Evolutionary conservation across 2,888 invertebrate species (phyloP).

Genomic region (Muscina levida): DNA sequence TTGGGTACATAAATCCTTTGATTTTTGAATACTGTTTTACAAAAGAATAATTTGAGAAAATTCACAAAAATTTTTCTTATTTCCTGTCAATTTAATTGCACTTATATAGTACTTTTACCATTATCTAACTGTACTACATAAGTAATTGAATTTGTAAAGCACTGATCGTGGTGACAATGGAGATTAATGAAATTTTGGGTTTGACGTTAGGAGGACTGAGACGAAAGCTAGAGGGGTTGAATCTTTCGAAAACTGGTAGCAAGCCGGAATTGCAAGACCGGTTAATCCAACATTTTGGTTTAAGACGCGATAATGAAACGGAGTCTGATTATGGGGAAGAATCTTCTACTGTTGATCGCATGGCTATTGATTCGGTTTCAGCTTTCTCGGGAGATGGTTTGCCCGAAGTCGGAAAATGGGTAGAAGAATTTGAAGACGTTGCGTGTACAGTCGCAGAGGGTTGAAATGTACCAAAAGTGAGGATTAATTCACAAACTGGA

Average conservation of each 20-base stretch:
- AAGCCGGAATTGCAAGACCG: constrained; percentile 34
- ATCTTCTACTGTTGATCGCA: not conserved
- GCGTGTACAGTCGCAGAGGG: constrained; percentile 49
- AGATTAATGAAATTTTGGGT: not conserved
- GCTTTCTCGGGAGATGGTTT: constrained; percentile 20
- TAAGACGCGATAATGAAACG: not conserved
- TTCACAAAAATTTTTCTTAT: too few relatives aligned
- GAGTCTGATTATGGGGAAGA: not conserved
- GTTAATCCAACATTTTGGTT: not conserved
- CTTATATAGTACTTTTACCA: too few relatives aligned
- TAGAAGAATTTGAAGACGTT: constrained; percentile 44
- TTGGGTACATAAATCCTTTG: too few relatives aligned
- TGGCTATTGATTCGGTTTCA: not conserved
- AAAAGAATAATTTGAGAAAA: too few relatives aligned
- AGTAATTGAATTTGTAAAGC: not conserved
- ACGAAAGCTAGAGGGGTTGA: not conserved
- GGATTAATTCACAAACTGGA: too few relatives aligned
- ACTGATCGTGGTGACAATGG: not conserved
- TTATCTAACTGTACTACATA: too few relatives aligned
- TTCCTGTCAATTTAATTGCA: too few relatives aligned
- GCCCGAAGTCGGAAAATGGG: constrained; percentile 6
- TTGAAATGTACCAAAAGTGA: constrained; percentile 58
- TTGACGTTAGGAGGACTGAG: constrained; percentile 15
- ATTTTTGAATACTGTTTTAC: too few relatives aligned
- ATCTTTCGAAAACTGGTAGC: not conserved